Evolutionary conservation across 2,797 vertebrate species (phyloP), one percentile per base, ranked within the genome.

Genomic region (Tokudaia muenninki): DNA sequence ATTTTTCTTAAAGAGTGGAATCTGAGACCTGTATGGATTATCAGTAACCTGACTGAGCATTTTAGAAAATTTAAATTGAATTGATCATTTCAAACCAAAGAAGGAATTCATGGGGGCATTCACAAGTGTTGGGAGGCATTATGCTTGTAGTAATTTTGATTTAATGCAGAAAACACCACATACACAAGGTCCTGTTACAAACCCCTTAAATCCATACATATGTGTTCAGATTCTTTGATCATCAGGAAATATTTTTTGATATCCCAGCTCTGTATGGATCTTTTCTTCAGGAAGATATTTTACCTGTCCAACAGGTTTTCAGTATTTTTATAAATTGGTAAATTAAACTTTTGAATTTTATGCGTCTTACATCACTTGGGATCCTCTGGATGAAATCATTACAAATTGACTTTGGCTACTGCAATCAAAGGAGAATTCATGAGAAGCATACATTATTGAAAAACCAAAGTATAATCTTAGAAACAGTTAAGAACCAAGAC

Each of bases 51-150:
- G 79, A 94, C 0, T 86, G 65, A 91, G 94, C 97, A 44, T 88
- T 92, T 84, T 82, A 79, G 22, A 13, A 92, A 26, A 74, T 44
- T 3, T 12, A 89, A 95, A 72, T 10, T 34, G 34, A 34, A 92
- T 91, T 17, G 72, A 89, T 78, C 24, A 79, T 91, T 94, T 87
- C 90, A 91, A 93, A 93, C 17, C n/a, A 94, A 87, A 79, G 47
- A n/a, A 77, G 57, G 29, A 92, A 93, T 50, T 70, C 26, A 34
- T 4, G 63, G 31, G 11, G 12, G 3, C 6, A 8, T 12, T 44
- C 29, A 55, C 74, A 61, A 77, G 34, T n/a, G 41, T 10, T 80
- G 26, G 24, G 74, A 95, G 74, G 78, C 11, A 24, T 14, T 21
- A 59, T 9, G 3, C 59, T 65, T n/a, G 63, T 24, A 74, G n/a